Percentiles rank a stretch among this genome's conserved stretches.
Conservation (phyloP, 2,113 vertebrate genomes). For the Saccopteryx bilineata region DNA sequence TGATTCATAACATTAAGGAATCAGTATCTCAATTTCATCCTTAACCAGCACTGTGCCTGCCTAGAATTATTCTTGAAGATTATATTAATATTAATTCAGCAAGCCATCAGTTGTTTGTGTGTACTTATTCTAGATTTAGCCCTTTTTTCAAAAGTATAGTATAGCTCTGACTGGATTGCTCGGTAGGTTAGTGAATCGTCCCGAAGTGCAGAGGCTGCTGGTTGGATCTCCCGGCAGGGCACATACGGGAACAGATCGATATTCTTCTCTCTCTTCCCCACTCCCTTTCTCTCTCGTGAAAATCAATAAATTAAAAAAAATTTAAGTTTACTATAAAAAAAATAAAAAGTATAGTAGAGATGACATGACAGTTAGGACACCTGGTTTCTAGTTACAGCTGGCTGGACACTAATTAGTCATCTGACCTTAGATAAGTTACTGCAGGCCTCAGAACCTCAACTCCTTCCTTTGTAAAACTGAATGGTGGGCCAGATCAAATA, state of each 20-base stretch:
- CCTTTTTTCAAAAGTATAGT: not conserved
- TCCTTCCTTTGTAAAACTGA: not conserved
- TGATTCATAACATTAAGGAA: not conserved
- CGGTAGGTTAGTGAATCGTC: too few species aligned
- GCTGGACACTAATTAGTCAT: not conserved
- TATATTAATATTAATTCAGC: not conserved
- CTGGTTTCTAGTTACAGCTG: not conserved
- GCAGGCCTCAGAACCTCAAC: not conserved
- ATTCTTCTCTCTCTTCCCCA: too few species aligned
- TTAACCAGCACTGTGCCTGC: not conserved
- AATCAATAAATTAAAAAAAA: too few species aligned
- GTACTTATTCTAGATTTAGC: constrained; percentile 16
- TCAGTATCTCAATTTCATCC: not conserved
- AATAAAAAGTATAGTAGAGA: not conserved
- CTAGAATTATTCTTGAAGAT: not conserved
- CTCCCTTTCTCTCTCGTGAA: too few species aligned
- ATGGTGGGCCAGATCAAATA: not conserved
- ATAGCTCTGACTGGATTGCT: too few species aligned
- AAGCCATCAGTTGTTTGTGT: not conserved
- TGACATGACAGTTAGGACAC: not conserved
- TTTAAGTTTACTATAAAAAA: too few species aligned
- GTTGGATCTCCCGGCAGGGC: too few species aligned
- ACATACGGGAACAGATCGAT: too few species aligned
- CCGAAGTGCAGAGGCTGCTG: too few species aligned
- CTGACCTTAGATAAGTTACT: not conserved